Conservation (phyloP, 2,888 invertebrate genomes). For the Hemaris fuciformis region DNA sequence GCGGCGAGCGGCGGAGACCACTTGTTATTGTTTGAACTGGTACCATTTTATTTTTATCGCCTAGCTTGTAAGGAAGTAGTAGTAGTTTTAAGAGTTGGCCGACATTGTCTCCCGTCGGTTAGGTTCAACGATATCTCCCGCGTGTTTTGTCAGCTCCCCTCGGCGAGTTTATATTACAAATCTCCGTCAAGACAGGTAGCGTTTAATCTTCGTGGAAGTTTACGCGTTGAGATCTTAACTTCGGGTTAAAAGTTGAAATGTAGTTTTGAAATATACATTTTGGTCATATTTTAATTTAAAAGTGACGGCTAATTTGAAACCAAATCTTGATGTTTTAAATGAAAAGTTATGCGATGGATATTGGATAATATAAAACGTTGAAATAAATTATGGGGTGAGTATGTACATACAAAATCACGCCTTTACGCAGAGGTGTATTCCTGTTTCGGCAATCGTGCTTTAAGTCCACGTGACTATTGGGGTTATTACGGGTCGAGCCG, state of each 20-base stretch:
- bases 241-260: neutral
- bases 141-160: neutral
- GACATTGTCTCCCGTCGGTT: neutral
- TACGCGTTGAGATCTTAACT: neutral
- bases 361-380: no score
- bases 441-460: no score
- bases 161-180: neutral
- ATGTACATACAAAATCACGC: no score
- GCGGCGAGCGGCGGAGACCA: constrained; percentile 32
- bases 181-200: neutral
- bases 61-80: constrained; percentile 23
- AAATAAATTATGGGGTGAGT: no score
- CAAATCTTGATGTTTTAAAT: no score
- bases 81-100: constrained; percentile 18
- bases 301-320: neutral
- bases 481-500: no score
- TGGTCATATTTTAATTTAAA: neutral
- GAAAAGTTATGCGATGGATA: no score
- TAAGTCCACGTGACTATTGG: no score
- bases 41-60: constrained; percentile 39
- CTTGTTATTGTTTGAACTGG: constrained; percentile 44
- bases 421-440: no score
- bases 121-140: neutral
- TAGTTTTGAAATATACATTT: neutral
- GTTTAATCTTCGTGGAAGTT: neutral